phyloP scores from a whole-genome alignment of 2,113 vertebrate species.

The Daubentonia madagascariensis region DNA sequence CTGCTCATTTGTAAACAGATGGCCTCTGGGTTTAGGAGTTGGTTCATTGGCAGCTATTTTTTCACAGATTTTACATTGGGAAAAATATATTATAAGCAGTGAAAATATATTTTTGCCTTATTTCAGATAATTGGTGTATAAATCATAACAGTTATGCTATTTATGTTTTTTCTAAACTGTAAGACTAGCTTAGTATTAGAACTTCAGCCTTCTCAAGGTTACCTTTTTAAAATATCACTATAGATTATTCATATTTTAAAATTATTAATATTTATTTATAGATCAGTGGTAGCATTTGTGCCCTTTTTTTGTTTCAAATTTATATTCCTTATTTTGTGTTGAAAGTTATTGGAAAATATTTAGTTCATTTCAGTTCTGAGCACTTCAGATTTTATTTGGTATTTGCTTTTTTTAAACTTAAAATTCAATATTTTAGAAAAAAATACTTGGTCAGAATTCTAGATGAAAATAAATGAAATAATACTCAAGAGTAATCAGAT shows the following conservation, averaged over 20 bases:
- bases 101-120: slow-evolving; percentile 38
- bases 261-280: slow-evolving; percentile 11
- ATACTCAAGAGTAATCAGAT: slow-evolving; percentile 1
- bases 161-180: background rate
- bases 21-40: background rate
- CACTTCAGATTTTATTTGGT: background rate
- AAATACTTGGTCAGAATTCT: slow-evolving; percentile 13
- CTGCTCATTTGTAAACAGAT: slow-evolving; percentile 38
- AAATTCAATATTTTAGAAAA: slow-evolving; percentile 22
- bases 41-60: background rate
- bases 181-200: background rate
- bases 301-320: background rate
- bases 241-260: background rate
- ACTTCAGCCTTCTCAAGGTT: background rate
- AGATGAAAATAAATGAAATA: background rate
- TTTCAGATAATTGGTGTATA: slow-evolving; percentile 27
- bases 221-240: background rate
- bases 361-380: slow-evolving; percentile 22
- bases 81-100: background rate
- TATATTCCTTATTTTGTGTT: slow-evolving; percentile 23
- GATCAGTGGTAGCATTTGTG: background rate
- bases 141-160: background rate
- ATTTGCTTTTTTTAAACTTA: background rate
- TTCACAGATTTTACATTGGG: background rate
- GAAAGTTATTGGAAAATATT: slow-evolving; percentile 19